Conservation (phyloP, 2,888 invertebrate species). For the Eutolmus rufibarbis region DNA sequence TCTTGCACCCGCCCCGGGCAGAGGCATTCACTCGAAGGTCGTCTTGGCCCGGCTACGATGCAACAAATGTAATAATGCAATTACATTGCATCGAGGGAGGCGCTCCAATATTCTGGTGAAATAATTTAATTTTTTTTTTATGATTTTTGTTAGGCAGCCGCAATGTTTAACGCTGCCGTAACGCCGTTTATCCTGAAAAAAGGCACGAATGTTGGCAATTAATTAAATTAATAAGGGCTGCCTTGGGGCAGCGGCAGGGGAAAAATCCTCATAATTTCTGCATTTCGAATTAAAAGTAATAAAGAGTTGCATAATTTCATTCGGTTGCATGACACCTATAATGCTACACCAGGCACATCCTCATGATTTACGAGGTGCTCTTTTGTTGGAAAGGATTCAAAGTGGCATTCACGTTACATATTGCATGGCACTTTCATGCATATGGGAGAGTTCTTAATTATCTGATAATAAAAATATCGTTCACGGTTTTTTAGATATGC, state of each 20-base stretch:
- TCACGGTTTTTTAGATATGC: not conserved
- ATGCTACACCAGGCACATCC: not conserved
- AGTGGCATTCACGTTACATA: not conserved
- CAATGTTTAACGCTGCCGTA: not conserved
- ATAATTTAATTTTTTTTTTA: not conserved
- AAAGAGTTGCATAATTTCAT: constrained; percentile 1
- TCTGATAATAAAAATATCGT: not conserved
- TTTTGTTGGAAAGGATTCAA: not conserved
- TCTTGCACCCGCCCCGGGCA: not conserved
- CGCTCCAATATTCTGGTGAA: not conserved
- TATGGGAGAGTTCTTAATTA: not conserved
- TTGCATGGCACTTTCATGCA: not conserved
- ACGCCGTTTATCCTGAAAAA: not conserved
- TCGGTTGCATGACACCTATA: not conserved
- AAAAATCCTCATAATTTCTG: not conserved
- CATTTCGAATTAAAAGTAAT: not conserved
- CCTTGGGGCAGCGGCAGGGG: not conserved
- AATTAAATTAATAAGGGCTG: constrained; percentile 15
- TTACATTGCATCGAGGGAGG: not conserved
- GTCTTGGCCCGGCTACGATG: not conserved
- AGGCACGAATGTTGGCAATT: not conserved
- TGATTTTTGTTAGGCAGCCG: not conserved
- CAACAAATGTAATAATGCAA: constrained; percentile 25
- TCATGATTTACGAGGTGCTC: not conserved
- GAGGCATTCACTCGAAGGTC: not conserved